These are phyloP conservation scores for Takifugu rubripes DNA, from an alignment of 2,797 vertebrate species.

Conservation along the genomic window DNA sequence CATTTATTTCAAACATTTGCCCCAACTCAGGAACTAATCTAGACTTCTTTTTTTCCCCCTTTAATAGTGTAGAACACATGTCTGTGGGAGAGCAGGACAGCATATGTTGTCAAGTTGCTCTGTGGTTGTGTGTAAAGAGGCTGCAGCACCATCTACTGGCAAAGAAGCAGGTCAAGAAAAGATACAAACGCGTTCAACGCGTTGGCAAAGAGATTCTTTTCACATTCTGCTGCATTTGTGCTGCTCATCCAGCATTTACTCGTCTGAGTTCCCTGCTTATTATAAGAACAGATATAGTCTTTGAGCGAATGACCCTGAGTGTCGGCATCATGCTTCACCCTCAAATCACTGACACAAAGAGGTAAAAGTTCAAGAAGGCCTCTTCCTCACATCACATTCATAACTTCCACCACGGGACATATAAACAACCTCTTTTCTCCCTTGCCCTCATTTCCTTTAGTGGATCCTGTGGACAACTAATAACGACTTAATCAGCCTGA, in stretches of 20 bases:
- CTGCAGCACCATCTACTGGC: constrained; percentile 80
- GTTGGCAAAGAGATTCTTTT: constrained; percentile 8
- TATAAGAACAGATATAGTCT: constrained; percentile 7
- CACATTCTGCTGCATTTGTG: not conserved
- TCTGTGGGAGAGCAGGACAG: constrained; percentile 40
- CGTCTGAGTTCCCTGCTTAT: not conserved
- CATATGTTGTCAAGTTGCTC: constrained; percentile 30
- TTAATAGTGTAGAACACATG: constrained; percentile 31
- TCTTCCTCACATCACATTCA: constrained; percentile 64
- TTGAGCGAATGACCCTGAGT: not conserved
- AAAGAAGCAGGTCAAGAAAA: constrained; percentile 1
- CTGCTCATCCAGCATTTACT: not conserved
- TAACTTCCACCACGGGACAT: constrained; percentile 66
- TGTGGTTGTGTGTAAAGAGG: constrained; percentile 47
- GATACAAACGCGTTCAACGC: constrained; percentile 6
- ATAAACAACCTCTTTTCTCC: constrained; percentile 73
- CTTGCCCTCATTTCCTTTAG: constrained; percentile 80
- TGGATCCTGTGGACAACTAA: constrained; percentile 74
- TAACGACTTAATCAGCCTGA: constrained; percentile 82
- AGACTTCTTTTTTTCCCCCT: constrained; percentile 53
- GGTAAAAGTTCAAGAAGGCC: constrained; percentile 61
- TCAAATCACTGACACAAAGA: constrained; percentile 26
- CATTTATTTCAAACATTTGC: constrained; percentile 91
- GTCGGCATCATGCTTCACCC: constrained; percentile 28
- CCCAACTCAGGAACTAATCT: constrained; percentile 76